A percentile compares a stretch with the other conserved stretches of the same genome.
Conservation (phyloP, 2,888 invertebrate species). For the Yponomeuta sedellus region DNA sequence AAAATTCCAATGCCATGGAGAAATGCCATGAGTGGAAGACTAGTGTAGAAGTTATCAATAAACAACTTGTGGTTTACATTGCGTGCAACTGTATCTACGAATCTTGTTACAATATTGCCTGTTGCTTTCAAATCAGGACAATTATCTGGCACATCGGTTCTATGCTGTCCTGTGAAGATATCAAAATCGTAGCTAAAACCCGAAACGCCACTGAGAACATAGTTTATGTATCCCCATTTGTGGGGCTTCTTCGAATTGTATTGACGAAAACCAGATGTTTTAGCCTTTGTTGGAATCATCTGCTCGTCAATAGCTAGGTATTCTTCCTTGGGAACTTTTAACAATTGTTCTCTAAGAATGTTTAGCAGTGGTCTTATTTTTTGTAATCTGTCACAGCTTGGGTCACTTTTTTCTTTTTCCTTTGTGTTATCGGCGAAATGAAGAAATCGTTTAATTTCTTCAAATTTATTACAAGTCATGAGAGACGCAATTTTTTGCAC, state of each 20-base stretch:
- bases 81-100: constrained; percentile 21
- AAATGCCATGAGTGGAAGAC: constrained; percentile 23
- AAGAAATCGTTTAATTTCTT: constrained; percentile 25
- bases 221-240: constrained; percentile 16
- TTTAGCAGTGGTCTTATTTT: constrained; percentile 20
- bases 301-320: constrained; percentile 10
- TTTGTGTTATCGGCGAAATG: constrained; percentile 21
- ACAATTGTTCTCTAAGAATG: constrained; percentile 19
- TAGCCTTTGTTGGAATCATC: constrained; percentile 13
- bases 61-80: constrained; percentile 26
- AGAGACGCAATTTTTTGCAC: constrained; percentile 23
- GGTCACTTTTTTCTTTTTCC: constrained; percentile 20
- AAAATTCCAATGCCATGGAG: constrained; percentile 22
- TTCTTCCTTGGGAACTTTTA: constrained; percentile 24
- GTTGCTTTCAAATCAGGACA: constrained; percentile 19
- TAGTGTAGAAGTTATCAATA: constrained; percentile 27
- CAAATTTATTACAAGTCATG: constrained; percentile 27
- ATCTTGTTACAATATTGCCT: constrained; percentile 24
- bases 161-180: constrained; percentile 6
- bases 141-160: constrained; percentile 10
- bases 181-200: constrained; percentile 17
- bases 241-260: constrained; percentile 15
- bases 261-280: constrained; percentile 6
- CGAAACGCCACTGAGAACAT: constrained; percentile 13
- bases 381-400: constrained; percentile 20